Conservation (phyloP, 2,797 vertebrate genomes). For the Melanotaenia maccullochi region DNA sequence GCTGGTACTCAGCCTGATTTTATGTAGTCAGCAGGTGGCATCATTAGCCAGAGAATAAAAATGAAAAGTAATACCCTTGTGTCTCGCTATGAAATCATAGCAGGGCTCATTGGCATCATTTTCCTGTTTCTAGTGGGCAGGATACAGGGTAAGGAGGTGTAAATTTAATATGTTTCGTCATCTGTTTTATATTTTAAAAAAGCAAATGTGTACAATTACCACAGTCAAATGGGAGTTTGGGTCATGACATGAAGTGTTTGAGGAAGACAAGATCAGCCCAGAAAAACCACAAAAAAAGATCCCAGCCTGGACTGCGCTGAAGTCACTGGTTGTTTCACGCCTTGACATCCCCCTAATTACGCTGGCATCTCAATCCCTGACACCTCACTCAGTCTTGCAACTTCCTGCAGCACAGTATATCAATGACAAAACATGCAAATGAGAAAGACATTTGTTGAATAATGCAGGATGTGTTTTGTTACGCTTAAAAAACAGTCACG, state of each 20-base stretch:
- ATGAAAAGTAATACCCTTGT: slow-evolving; percentile 80
- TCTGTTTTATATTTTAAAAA: slow-evolving; percentile 64
- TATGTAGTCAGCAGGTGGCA: slow-evolving; percentile 89
- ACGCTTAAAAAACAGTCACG: slow-evolving; percentile 38
- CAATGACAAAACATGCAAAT: slow-evolving; percentile 32
- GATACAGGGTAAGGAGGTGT: slow-evolving; percentile 76
- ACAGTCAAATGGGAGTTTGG: slow-evolving; percentile 48
- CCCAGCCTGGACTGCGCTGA: slow-evolving; percentile 35
- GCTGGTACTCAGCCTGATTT: slow-evolving; percentile 75
- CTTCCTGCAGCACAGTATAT: slow-evolving; percentile 8
- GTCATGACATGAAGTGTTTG: slow-evolving; percentile 50
- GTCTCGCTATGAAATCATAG: slow-evolving; percentile 80
- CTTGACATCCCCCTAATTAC: slow-evolving; percentile 48
- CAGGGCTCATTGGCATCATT: slow-evolving; percentile 67
- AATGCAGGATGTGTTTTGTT: slow-evolving; percentile 54
- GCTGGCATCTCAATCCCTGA: slow-evolving; percentile 39
- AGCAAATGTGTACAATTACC: slow-evolving; percentile 33
- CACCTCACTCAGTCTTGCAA: slow-evolving; percentile 49
- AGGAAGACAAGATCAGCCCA: slow-evolving; percentile 60
- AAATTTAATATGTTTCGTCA: slow-evolving; percentile 78
- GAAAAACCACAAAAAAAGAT: slow-evolving; percentile 65
- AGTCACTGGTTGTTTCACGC: slow-evolving; percentile 41
- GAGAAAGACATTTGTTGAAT: slow-evolving; percentile 38
- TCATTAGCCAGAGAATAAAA: slow-evolving; percentile 88
- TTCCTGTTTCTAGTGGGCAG: slow-evolving; percentile 57